Evolutionary conservation across 2,888 invertebrate genomes (phyloP), one percentile per base, ranked within the genome.

Genomic region (Epistrophella euchroma): DNA sequence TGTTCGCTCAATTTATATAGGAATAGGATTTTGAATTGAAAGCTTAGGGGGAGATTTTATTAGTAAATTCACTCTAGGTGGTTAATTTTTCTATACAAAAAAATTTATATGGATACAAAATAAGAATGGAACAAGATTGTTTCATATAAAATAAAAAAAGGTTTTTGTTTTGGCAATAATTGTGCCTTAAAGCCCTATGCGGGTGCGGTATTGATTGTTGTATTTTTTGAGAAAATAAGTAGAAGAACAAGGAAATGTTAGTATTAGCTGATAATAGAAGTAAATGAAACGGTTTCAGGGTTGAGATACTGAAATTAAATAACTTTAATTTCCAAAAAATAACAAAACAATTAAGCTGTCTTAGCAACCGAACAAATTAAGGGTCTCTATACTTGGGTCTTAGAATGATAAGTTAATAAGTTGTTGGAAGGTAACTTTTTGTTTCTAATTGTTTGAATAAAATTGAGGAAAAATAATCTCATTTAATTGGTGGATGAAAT

Each of bases 1-100:
- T 82, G 81, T 70, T 81, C 73, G 70, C 77, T 73, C 68, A 77
- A 86, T 86, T 73, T 81, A 15, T 37, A 19, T 17, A n/a, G 52
- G 32, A 66, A 52, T 45, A 60, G 60, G 45, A 37, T 37, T n/a
- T 11, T 4, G 2, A 62, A 37, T 32, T 45, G 43, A 25, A 13
- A 64, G 28, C 6, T 25, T 28, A n/a, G 22, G 15, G 19, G 19
- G 9, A 19, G 25, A 62, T 62, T 64, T 28, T 62, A 62, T 62
- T 43, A 43, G 37, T 0, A 35, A 45, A 52, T 60, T 68, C 37
- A 37, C 40, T 56, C 45, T 58, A 66, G 60, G 62, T 47, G 56
- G 58, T 47, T 64, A 55, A 80, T 75, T 79, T 75, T 75, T 79
- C 64, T 35, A 43, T n/a, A 15, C 4, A 15, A 2, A 40, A 15